phyloP scores from a whole-genome alignment of 2,797 vertebrate genomes.

The Poecile montanus region DNA sequence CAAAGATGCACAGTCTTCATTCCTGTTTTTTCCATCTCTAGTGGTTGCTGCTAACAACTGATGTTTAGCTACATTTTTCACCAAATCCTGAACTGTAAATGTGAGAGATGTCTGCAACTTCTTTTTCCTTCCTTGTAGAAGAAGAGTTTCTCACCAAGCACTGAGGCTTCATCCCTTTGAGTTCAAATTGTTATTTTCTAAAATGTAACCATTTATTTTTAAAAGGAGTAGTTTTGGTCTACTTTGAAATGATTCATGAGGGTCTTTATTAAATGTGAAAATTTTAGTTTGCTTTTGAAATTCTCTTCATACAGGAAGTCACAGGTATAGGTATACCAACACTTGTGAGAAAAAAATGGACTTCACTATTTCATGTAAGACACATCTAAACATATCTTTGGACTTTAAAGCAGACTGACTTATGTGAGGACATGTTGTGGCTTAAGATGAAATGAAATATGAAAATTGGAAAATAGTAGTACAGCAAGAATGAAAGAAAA shows the following conservation, averaged over 20 bases:
- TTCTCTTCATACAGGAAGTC: neutral
- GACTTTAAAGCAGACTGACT: neutral
- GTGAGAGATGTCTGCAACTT: neutral
- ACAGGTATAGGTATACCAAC: neutral
- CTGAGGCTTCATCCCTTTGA: neutral
- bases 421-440: neutral
- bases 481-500: neutral
- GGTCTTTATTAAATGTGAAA: neutral
- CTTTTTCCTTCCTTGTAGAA: neutral
- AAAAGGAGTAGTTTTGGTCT: neutral
- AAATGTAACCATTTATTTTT: neutral
- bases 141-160: neutral
- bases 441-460: neutral
- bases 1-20: neutral
- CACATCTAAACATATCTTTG: neutral
- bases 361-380: neutral
- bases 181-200: neutral
- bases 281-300: neutral
- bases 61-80: neutral
- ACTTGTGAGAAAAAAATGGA: neutral
- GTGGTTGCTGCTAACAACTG: neutral
- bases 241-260: neutral
- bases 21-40: neutral
- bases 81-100: neutral
- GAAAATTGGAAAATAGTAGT: neutral